phyloP scores from a whole-genome alignment of 2,797 vertebrate genomes.

The Protonibea diacanthus region DNA sequence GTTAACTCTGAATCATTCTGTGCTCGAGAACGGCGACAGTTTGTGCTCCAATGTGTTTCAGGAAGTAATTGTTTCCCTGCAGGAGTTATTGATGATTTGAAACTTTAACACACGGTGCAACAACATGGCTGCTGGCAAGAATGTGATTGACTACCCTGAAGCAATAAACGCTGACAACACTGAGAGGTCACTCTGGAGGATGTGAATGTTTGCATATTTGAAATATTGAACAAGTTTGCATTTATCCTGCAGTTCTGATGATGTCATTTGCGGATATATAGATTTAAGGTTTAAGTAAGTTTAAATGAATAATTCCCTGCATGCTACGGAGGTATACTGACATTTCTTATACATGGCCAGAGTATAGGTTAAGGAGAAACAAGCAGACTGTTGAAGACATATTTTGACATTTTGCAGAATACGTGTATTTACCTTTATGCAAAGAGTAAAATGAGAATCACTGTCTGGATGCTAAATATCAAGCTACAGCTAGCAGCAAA shows the following conservation, averaged over 20 bases:
- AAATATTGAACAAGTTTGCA: not conserved
- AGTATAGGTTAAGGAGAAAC: too few relatives aligned
- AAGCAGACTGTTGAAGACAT: too few relatives aligned
- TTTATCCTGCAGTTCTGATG: too few relatives aligned
- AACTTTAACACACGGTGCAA: conserved; percentile 11
- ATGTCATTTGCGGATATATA: not conserved
- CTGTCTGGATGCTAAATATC: too few relatives aligned
- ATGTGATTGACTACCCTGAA: conserved; percentile 7
- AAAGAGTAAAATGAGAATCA: too few relatives aligned
- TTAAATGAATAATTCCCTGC: not conserved
- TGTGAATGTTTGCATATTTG: not conserved
- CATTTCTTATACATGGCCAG: not conserved
- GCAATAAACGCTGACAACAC: conserved; percentile 2
- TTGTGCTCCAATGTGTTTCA: conserved; percentile 35
- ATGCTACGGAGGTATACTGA: rapidly evolving
- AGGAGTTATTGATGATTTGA: conserved; percentile 28
- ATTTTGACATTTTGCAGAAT: too few relatives aligned
- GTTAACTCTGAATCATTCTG: conserved; percentile 57
- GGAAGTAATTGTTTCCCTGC: conserved; percentile 35
- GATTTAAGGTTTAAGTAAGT: not conserved
- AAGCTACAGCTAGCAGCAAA: too few relatives aligned
- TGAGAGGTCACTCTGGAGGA: not conserved
- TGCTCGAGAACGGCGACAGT: conserved; percentile 26
- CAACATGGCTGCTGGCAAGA: conserved; percentile 8
- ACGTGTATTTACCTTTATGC: too few relatives aligned